These are phyloP conservation scores for Aphis gossypii DNA, from an alignment of 1,140 invertebrate species.

Conservation along the genomic window DNA sequence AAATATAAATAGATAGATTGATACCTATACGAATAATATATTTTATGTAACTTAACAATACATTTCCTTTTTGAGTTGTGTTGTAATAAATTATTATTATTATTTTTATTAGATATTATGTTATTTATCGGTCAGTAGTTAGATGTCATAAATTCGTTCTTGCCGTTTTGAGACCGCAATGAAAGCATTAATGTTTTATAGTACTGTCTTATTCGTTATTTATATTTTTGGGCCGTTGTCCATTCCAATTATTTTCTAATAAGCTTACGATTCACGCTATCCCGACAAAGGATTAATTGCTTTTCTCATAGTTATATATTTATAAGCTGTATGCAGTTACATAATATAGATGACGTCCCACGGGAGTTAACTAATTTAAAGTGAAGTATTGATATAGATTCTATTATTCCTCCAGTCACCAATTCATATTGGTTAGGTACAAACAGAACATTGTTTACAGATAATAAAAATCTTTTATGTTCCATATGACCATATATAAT, in stretches of 20 bases:
- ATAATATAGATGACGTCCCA: not conserved
- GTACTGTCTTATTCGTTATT: not conserved
- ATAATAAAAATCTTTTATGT: not conserved
- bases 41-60: not conserved
- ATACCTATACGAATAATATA: not conserved
- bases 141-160: not conserved
- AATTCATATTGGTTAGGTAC: not conserved
- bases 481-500: no score
- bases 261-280: not conserved
- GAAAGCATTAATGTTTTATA: not conserved
- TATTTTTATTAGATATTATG: not conserved
- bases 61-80: not conserved
- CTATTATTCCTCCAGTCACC: not conserved
- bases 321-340: not conserved
- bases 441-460: not conserved
- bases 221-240: slow-evolving; percentile 20
- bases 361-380: not conserved
- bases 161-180: not conserved
- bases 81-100: not conserved
- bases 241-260: slow-evolving; percentile 34
- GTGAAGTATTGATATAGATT: not conserved
- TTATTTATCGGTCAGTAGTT: not conserved
- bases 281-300: not conserved
- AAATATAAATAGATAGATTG: not conserved
- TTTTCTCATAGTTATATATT: slow-evolving; percentile 8